phyloP scores from a whole-genome alignment of 2,797 vertebrate species.

The Pseudopleuronectes americanus region DNA sequence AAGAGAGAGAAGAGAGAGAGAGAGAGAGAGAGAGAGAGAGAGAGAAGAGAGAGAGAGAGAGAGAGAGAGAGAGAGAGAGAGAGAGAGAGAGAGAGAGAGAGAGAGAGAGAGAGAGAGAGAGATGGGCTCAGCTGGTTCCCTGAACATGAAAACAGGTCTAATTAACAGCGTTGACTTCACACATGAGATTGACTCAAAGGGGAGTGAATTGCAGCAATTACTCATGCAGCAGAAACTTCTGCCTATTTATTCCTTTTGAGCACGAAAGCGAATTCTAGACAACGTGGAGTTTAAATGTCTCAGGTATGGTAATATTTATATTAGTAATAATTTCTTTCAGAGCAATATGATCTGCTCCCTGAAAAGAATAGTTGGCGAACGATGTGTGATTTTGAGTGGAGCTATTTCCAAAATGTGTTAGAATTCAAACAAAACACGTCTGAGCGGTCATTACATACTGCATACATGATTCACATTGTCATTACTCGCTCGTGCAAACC shows the following conservation, averaged over 20 bases:
- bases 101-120: slow-evolving; percentile 63
- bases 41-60: slow-evolving; percentile 13
- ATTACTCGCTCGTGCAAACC: not conserved
- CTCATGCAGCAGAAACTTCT: slow-evolving; percentile 73
- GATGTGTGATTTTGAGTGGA: not conserved
- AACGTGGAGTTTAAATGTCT: slow-evolving; percentile 38
- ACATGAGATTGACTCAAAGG: slow-evolving; percentile 84
- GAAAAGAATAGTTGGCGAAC: not conserved
- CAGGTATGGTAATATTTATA: slow-evolving; percentile 30
- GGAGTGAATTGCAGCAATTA: slow-evolving; percentile 83
- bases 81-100: slow-evolving; percentile 32
- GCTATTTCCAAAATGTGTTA: no score
- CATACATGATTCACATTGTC: slow-evolving; percentile 1
- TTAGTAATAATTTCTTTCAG: not conserved
- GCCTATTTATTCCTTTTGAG: slow-evolving; percentile 60
- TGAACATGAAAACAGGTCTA: slow-evolving; percentile 84
- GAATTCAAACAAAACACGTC: not conserved
- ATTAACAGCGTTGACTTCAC: slow-evolving; percentile 84
- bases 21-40: no score
- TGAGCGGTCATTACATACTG: slow-evolving; percentile 6
- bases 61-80: slow-evolving; percentile 44
- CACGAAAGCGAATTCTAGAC: slow-evolving; percentile 20
- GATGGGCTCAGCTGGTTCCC: slow-evolving; percentile 81
- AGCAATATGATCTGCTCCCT: not conserved
- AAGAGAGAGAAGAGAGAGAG: no score